A percentile compares a stretch with the other conserved stretches of the same genome.
Conservation (phyloP, 2,113 vertebrate genomes). For the Paramormyrops kingsleyae region DNA sequence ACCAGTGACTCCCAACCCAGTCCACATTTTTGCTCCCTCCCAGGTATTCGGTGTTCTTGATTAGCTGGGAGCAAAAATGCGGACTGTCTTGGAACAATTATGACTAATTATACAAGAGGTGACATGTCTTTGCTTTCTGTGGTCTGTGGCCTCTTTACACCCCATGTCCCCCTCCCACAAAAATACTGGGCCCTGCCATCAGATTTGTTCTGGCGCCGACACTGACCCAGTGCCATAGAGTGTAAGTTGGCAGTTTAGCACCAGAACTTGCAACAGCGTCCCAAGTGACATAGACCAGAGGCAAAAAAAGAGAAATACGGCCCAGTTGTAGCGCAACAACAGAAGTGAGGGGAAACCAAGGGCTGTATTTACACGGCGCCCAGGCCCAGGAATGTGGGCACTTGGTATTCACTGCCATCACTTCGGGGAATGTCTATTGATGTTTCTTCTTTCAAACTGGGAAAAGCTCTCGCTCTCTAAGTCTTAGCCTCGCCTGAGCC, state of each 20-base stretch:
- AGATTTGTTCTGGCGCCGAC: background rate
- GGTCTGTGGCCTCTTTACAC: background rate
- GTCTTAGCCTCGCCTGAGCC: background rate
- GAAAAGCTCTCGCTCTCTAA: conserved; percentile 9
- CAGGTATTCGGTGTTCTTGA: too few relatives aligned
- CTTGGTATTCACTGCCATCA: background rate
- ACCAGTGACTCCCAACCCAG: background rate
- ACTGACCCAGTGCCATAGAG: background rate
- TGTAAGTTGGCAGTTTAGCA: background rate
- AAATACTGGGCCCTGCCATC: background rate
- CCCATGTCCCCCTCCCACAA: background rate
- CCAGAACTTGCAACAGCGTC: background rate
- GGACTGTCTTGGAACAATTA: background rate
- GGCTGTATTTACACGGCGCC: background rate
- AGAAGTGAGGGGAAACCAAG: background rate
- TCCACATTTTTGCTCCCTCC: background rate
- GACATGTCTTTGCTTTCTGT: background rate
- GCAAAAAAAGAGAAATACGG: background rate
- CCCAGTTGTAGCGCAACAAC: background rate
- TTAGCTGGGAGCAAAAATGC: background rate
- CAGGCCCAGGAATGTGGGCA: background rate
- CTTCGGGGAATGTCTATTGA: background rate
- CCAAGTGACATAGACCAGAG: background rate
- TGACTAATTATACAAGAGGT: background rate
- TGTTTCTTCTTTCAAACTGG: background rate